Base-by-base conservation (phyloP, 2,888 invertebrate genomes). In the Dryocosmus kuriphilus region DNA sequence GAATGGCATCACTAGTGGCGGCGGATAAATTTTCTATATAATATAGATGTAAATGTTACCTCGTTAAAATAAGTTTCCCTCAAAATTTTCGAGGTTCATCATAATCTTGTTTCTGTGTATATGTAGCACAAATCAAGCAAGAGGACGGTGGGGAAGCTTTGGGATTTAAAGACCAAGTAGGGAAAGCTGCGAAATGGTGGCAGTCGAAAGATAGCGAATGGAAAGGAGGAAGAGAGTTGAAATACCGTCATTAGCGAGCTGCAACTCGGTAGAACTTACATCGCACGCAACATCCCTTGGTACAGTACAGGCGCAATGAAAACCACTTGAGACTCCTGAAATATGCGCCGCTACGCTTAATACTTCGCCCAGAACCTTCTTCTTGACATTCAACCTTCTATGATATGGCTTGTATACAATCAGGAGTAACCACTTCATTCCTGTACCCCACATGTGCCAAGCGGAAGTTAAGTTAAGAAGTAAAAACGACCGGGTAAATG, bases 271-370 rank as follows among this genome's bases (percentile, higher is more conserved):
- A 35, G 74, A 80, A 79, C 73, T 81, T 81, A 77, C 75, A 80
- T 62, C 75, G 60, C 41, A 67, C 74, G 71, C 62, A 38, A 73
- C 35, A 46, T 67, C 74, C 55, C 61, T 74, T 35, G 60, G 41
- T 30, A 41, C 30, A 67, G 62, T 73, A 74, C 74, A 75, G 81
- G 83, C 82, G 85, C 85, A 85, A 86, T 84, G 86, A 84, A 87
- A 88, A 86, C 84, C 85, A 84, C 87, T 88, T 83, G 84, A 85
- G 85, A 85, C 85, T 79, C 85, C 86, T 85, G 82, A 80, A 86
- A 80, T 77, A 77, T 78, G 83, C 84, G 81, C 80, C 83, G 82
- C 81, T 84, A 85, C 86, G 82, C 87, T 88, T 87, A 85, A 87
- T 87, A 86, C 84, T 80, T 71, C 74, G 57, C 61, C 41, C 65